Evolutionary conservation across 2,113 vertebrate species (phyloP).

Genomic region (Myocastor coypus): DNA sequence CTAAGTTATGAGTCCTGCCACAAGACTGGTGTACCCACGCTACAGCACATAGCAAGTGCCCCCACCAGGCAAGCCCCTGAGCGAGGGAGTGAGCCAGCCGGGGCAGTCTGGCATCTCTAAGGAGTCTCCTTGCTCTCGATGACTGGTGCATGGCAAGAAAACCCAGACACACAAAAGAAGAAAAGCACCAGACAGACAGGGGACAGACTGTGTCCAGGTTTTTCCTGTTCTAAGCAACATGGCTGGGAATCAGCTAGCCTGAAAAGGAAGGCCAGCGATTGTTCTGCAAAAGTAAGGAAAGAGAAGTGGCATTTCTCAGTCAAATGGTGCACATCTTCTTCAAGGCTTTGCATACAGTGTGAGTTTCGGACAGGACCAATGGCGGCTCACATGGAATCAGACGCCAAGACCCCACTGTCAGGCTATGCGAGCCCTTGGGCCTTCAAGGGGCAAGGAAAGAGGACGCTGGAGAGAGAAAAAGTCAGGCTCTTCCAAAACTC

Average conservation of each 20-base stretch:
- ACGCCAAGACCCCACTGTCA: no score
- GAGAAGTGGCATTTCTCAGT: neutral
- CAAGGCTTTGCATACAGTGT: neutral
- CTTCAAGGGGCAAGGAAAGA: accelerated
- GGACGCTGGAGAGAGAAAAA: neutral
- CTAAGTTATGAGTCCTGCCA: accelerated
- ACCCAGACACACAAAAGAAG: neutral
- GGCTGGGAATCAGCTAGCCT: neutral
- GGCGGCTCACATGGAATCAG: accelerated
- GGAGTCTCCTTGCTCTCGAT: neutral
- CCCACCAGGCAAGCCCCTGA: accelerated
- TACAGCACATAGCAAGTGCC: neutral
- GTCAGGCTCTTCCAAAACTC: neutral
- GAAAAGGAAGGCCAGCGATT: no score
- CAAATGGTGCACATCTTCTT: neutral
- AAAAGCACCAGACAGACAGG: neutral
- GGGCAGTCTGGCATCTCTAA: no score
- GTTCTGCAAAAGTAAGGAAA: neutral
- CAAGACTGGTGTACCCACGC: no score
- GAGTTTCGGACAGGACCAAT: no score
- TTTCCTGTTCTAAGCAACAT: accelerated
- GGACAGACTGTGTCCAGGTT: neutral
- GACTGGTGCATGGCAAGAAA: neutral
- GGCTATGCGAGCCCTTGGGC: neutral
- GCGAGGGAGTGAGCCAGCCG: no score